Conservation (phyloP, 1,140 invertebrate genomes). For the Oedothorax gibbosus region DNA sequence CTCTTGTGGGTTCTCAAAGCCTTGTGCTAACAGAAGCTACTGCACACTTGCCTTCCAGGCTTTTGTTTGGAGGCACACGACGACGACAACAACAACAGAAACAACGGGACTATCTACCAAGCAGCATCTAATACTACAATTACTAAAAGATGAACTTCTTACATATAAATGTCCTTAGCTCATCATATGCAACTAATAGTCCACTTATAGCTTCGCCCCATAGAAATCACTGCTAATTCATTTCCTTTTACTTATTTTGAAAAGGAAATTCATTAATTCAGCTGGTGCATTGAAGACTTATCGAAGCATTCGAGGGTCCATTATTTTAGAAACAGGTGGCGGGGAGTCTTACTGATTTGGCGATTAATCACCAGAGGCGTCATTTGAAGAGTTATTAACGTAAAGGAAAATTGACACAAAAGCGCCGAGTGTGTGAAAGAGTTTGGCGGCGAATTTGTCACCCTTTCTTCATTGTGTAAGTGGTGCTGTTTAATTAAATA, state of each 20-base stretch:
- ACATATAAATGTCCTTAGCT: no score
- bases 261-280: constrained; percentile 42
- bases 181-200: constrained; percentile 29
- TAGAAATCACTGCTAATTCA: constrained; percentile 30
- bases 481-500: constrained; percentile 1
- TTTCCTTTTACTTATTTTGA: constrained; percentile 33
- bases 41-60: no score
- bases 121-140: no score
- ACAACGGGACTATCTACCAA: no score
- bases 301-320: constrained; percentile 20
- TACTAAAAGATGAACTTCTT: no score
- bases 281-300: constrained; percentile 31
- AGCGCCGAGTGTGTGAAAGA: background rate
- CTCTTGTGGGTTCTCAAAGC: no score
- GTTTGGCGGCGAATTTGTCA: background rate
- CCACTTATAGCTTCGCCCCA: background rate
- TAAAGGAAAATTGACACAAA: background rate
- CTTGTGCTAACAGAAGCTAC: no score
- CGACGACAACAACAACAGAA: no score
- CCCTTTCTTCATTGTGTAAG: background rate
- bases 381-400: constrained; percentile 31
- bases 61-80: no score
- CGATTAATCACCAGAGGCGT: constrained; percentile 23
- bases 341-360: constrained; percentile 23
- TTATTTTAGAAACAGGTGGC: constrained; percentile 52